Evolutionary conservation across 1,140 invertebrate genomes (phyloP), one percentile per base, ranked within the genome.

Genomic region (Trichoplusia ni): DNA sequence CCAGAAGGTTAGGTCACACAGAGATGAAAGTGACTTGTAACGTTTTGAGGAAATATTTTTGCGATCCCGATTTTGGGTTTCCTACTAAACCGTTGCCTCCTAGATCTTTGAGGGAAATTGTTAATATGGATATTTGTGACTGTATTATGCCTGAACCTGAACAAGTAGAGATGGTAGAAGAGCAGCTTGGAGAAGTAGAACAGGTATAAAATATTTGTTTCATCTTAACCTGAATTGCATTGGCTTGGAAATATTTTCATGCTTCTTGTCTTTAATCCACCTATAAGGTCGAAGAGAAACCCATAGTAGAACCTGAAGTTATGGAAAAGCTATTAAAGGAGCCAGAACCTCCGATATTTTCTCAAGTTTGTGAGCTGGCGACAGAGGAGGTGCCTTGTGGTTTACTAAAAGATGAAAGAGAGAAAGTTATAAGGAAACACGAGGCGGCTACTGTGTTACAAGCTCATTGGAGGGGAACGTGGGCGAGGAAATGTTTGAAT

Each of bases 21-120:
- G 87, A 90, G 1, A 80, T 62, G 29, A 42, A 53, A 0, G 11
- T 56, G 2, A 78, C 76, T 1, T 84, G 79, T 40, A 27, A 25
- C 1, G 70, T 82, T 23, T 44, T 88, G 5, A 78, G 83, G 40
- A 65, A 67, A 8, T 79, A 75, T 25, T 77, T 88, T 2, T 77
- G 70, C 33, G 87, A 88, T 49, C 87, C 87, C 2, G 78, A 86
- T 21, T 88, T 90, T 65, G 87, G 87, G 29, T 59, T 87, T 6
- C 73, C 80, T 4, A 58, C 27, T 6, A 85, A 79, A 68, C 75
- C 71, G 6, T 4, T 4, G 13, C 75, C 74, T 4, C 42, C 62
- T 8, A 72, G 47, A 35, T 73, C 77, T 31, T 65, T 76, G 8
- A 72, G 71, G 49, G 40, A 71, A 19, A 79, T 83, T 18, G 66